Conservation (phyloP, 2,797 vertebrate genomes). For the Neopelma chrysocephalum region DNA sequence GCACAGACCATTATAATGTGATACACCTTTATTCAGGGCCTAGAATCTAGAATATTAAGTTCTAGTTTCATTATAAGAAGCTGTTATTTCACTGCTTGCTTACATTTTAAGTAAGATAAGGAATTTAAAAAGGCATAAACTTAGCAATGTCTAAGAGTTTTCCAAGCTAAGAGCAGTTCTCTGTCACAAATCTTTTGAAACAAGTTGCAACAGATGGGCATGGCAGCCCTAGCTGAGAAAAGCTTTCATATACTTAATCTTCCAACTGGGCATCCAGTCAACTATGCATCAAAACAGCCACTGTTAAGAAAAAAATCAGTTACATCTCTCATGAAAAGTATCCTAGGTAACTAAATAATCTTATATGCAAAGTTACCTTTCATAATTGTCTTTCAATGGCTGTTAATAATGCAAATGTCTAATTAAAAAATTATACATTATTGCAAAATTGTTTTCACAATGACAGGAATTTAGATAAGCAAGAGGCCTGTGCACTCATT, state of each 20-base stretch:
- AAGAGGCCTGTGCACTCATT: neutral
- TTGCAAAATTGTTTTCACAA: slow-evolving; percentile 38
- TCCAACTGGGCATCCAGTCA: slow-evolving; percentile 73
- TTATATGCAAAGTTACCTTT: slow-evolving; percentile 55
- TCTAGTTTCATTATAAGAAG: neutral
- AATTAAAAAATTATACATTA: slow-evolving; percentile 40
- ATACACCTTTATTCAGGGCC: neutral
- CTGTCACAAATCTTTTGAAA: slow-evolving; percentile 30
- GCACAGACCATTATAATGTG: neutral
- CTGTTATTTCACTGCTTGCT: neutral
- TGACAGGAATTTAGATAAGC: slow-evolving; percentile 52
- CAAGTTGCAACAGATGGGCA: slow-evolving; percentile 69
- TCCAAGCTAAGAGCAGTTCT: slow-evolving; percentile 16
- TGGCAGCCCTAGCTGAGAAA: slow-evolving; percentile 40
- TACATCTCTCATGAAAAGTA: slow-evolving; percentile 61
- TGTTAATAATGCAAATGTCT: slow-evolving; percentile 80
- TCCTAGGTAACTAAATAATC: slow-evolving; percentile 70
- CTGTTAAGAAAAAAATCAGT: slow-evolving; percentile 46
- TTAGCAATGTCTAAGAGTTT: slow-evolving; percentile 3
- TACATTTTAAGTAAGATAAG: slow-evolving; percentile 5
- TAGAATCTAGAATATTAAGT: neutral
- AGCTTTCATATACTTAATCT: slow-evolving; percentile 74
- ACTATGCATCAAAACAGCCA: slow-evolving; percentile 73
- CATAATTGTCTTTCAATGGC: slow-evolving; percentile 81
- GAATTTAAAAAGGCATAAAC: neutral